Evolutionary conservation across 2,797 vertebrate species (phyloP).

Genomic region (Aeoliscus strigatus): DNA sequence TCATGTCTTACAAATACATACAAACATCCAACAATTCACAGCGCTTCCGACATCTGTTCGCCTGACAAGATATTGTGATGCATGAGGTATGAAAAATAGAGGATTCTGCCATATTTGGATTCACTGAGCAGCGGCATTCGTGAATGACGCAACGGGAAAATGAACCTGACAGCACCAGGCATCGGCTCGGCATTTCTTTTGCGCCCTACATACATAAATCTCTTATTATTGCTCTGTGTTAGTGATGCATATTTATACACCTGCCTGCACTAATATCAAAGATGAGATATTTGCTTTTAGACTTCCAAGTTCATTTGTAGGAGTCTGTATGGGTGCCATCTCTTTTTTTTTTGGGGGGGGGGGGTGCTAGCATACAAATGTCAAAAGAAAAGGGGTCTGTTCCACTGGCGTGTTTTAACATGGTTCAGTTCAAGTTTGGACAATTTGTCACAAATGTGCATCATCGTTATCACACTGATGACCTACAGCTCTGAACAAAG

Average conservation of each 20-base stretch:
- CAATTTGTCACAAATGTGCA: constrained; percentile 15
- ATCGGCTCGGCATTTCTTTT: constrained; percentile 58
- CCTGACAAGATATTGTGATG: constrained; percentile 61
- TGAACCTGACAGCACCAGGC: constrained; percentile 72
- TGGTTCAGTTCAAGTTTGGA: constrained; percentile 34
- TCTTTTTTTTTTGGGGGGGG: too few species aligned
- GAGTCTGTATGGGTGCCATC: constrained; percentile 47
- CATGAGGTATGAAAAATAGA: constrained; percentile 47
- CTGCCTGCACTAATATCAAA: constrained; percentile 68
- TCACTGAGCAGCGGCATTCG: constrained; percentile 34
- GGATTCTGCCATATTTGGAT: constrained; percentile 63
- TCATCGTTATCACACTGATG: constrained; percentile 5
- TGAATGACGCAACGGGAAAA: constrained; percentile 75
- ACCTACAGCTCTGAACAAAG: background rate
- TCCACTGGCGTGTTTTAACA: constrained; percentile 38
- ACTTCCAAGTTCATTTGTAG: constrained; percentile 57
- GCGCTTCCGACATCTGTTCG: constrained; percentile 55
- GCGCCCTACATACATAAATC: constrained; percentile 77
- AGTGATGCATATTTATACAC: constrained; percentile 72
- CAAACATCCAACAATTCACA: constrained; percentile 60
- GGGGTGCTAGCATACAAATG: constrained; percentile 25
- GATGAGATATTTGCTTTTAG: constrained; percentile 42
- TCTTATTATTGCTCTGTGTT: constrained; percentile 59
- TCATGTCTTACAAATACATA: constrained; percentile 45
- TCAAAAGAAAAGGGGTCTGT: constrained; percentile 52